These are phyloP conservation scores for Dinothrombium tinctorium DNA, from an alignment of 1,140 invertebrate genomes.

Conservation along the genomic window DNA sequence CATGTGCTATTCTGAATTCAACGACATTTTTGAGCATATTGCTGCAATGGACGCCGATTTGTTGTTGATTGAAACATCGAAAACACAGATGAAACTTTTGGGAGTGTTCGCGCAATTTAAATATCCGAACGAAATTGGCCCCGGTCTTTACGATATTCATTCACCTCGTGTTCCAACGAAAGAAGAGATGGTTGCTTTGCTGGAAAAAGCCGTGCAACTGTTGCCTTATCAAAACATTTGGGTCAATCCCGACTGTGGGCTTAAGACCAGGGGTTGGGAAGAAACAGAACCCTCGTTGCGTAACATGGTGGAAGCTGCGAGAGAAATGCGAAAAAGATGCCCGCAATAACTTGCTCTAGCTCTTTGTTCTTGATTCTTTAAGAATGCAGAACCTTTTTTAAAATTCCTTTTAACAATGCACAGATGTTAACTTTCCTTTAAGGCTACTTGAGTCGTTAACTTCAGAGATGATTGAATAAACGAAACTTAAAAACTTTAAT, in stretches of 20 bases:
- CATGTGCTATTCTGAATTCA: slow-evolving; percentile 2
- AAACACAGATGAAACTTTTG: not conserved
- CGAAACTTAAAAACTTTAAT: too few species aligned
- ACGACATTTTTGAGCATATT: not conserved
- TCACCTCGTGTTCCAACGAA: not conserved
- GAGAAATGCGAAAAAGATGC: too few species aligned
- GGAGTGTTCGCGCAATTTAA: not conserved
- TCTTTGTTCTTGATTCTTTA: too few species aligned
- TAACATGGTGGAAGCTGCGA: slow-evolving; percentile 1
- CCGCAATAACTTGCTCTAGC: too few species aligned
- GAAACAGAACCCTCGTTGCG: not conserved
- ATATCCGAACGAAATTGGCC: not conserved
- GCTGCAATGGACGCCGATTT: not conserved
- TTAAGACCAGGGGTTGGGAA: not conserved
- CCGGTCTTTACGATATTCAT: slow-evolving; percentile 1
- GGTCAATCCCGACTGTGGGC: slow-evolving; percentile 3
- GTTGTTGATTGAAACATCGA: not conserved
- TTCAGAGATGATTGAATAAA: too few species aligned
- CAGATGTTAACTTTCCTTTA: too few species aligned
- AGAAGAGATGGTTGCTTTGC: not conserved
- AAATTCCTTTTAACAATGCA: too few species aligned
- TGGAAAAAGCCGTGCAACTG: not conserved
- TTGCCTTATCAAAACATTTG: not conserved
- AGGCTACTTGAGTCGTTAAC: too few species aligned
- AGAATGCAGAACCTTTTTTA: too few species aligned